Conservation (phyloP, 2,797 vertebrate species). For the Jordanella pulchra region DNA sequence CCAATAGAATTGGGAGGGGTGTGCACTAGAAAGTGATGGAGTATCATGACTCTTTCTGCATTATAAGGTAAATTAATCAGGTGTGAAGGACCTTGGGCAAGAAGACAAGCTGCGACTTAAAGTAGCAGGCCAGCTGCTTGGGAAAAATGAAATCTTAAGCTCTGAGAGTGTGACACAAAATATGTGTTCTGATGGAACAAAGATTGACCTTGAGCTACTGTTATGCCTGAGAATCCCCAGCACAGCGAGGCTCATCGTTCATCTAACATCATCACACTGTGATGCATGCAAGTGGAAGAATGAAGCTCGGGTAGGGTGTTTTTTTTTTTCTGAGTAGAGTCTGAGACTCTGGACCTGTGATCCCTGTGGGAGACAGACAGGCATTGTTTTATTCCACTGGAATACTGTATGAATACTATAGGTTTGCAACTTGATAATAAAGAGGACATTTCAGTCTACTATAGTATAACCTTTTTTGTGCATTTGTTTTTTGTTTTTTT, state of each 20-base stretch:
- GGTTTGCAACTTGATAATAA: slow-evolving; percentile 6
- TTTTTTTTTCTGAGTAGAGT: background rate
- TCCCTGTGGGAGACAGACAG: background rate
- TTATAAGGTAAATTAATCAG: slow-evolving; percentile 25
- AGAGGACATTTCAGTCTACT: background rate
- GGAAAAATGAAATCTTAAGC: slow-evolving; percentile 27
- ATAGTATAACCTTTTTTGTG: slow-evolving; percentile 3
- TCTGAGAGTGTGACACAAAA: slow-evolving; percentile 43
- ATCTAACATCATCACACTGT: slow-evolving; percentile 39
- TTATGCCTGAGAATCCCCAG: slow-evolving; percentile 32
- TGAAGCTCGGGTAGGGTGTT: slow-evolving; percentile 14
- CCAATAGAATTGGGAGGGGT: no score
- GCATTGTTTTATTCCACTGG: slow-evolving; percentile 5
- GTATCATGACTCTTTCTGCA: slow-evolving; percentile 10
- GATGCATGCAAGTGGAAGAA: slow-evolving; percentile 50
- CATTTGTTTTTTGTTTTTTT: slow-evolving; percentile 9
- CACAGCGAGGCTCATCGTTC: slow-evolving; percentile 49
- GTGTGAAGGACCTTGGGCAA: slow-evolving; percentile 38
- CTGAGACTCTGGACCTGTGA: slow-evolving; percentile 1
- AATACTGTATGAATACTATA: slow-evolving; percentile 6
- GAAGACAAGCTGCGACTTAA: slow-evolving; percentile 16
- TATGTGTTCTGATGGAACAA: slow-evolving; percentile 43
- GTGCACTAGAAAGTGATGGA: background rate
- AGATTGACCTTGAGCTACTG: slow-evolving; percentile 59
- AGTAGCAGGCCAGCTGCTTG: slow-evolving; percentile 22